Evolutionary conservation across 2,113 vertebrate species (phyloP), one percentile per base, ranked within the genome.

Genomic region (Glaucidium brasilianum): DNA sequence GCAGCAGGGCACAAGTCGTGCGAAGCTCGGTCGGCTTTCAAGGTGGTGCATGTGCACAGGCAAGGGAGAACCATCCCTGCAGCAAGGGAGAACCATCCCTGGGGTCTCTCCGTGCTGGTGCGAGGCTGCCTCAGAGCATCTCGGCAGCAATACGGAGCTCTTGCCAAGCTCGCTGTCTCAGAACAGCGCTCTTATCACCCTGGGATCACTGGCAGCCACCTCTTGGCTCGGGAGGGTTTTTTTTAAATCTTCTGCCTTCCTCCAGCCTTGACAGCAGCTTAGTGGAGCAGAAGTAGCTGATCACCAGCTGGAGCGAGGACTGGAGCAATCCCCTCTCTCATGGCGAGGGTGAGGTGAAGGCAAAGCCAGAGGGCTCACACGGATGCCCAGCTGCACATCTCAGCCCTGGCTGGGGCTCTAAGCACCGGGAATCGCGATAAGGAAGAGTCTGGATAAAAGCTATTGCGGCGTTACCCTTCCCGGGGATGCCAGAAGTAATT

Each of bases 401-500:
- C 35, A 4, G 12, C 62, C 60, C 52, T 0, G 7, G 17, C 50
- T 11, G 71, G 53, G 66, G 67, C 79, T 58, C 76, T 17, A 1
- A 12, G 88, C 68, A 26, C 29, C 1, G 2, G 12, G 10, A 22
- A 7, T 6, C 8, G 0, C 45, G 45, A 4, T 11, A 35, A 35
- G 67, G 58, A 60, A 17, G 12, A 29, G 15, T 25, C 8, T 1
- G 10, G 43, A 27, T 53, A 9, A 60, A 79, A 79, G 58, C 7
- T 5, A 4, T 0, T 10, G 12, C 29, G 12, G 58, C 27, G 0
- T 45, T 37, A 6, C 34, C 47, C 43, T 71, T 72, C 73, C 37
- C 0, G 2, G 37, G 18, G 53, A 15, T 81, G 68, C 69, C 34
- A 30, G 12, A 50, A n/a, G 15, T 5, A 29, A 23, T 62, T 67